Percentiles rank a stretch among this genome's conserved stretches.
These are phyloP conservation scores for Nothoprocta pentlandii DNA, from an alignment of 2,113 vertebrate species.

Conservation along the genomic window DNA sequence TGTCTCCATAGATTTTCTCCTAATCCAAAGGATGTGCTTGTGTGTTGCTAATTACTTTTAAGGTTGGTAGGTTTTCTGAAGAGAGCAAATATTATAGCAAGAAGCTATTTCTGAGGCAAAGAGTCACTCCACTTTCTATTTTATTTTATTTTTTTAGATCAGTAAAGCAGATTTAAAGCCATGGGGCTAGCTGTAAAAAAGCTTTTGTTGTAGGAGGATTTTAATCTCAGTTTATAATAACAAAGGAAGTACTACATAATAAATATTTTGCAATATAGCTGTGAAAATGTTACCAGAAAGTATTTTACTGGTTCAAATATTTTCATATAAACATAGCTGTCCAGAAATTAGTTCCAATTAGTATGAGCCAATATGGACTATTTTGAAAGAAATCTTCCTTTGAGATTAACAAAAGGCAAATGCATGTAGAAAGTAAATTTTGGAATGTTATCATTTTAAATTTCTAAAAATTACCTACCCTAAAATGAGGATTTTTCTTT, in stretches of 20 bases:
- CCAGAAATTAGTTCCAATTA: slow-evolving; percentile 13
- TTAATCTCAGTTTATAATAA: neutral
- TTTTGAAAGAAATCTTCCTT: slow-evolving; percentile 20
- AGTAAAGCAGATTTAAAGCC: neutral
- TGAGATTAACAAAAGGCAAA: slow-evolving; percentile 18
- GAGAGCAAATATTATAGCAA: neutral
- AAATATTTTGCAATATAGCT: neutral
- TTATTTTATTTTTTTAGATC: neutral
- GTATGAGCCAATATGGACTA: neutral
- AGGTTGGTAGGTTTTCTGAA: neutral
- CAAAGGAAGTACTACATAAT: neutral
- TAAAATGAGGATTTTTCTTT: neutral
- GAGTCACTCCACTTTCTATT: neutral
- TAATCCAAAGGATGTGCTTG: neutral
- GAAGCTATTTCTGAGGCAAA: neutral
- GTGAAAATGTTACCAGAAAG: neutral
- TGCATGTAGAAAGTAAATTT: neutral
- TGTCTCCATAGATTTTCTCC: neutral
- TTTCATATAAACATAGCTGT: neutral
- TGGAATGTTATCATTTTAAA: neutral
- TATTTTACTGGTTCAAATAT: slow-evolving; percentile 8
- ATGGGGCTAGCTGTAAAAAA: neutral
- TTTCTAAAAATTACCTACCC: neutral
- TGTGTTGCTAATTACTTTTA: neutral
- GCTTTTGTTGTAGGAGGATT: neutral